Evolutionary conservation across 2,888 invertebrate genomes (phyloP).

Genomic region (Pelosia muscerda): DNA sequence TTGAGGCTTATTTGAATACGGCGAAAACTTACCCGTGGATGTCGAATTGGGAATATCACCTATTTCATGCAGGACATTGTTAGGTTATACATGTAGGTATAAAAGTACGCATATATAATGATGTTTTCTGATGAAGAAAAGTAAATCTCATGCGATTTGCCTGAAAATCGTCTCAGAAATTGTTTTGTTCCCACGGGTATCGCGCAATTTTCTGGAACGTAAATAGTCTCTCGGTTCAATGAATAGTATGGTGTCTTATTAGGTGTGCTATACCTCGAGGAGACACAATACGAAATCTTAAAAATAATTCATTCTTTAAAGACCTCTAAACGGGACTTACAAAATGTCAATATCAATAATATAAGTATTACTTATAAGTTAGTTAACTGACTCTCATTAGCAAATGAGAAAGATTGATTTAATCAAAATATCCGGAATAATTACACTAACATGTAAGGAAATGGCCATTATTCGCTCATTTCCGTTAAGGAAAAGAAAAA

Average conservation of each 20-base stretch:
- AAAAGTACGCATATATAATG: not conserved
- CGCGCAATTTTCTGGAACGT: not conserved
- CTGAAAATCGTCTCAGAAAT: not conserved
- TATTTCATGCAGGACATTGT: too few species aligned
- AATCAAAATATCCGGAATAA: not conserved
- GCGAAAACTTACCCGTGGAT: too few species aligned
- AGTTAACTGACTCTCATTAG: too few species aligned
- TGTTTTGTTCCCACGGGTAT: not conserved
- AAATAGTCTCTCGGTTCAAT: conserved; percentile 2
- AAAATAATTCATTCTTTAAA: not conserved
- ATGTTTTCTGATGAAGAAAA: conserved; percentile 1
- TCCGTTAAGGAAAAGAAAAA: not conserved
- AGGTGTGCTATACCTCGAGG: not conserved
- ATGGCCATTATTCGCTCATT: not conserved
- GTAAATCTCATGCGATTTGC: conserved; percentile 4
- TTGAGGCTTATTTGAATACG: too few species aligned
- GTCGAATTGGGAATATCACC: too few species aligned
- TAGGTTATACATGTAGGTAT: too few species aligned
- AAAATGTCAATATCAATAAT: too few species aligned
- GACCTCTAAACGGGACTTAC: too few species aligned
- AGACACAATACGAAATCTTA: not conserved
- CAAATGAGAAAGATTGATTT: not conserved
- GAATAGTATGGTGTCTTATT: not conserved
- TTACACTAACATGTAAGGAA: not conserved
- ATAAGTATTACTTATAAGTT: too few species aligned